Evolutionary conservation across 2,797 vertebrate genomes (phyloP).

Genomic region (Hyperoplus immaculatus): DNA sequence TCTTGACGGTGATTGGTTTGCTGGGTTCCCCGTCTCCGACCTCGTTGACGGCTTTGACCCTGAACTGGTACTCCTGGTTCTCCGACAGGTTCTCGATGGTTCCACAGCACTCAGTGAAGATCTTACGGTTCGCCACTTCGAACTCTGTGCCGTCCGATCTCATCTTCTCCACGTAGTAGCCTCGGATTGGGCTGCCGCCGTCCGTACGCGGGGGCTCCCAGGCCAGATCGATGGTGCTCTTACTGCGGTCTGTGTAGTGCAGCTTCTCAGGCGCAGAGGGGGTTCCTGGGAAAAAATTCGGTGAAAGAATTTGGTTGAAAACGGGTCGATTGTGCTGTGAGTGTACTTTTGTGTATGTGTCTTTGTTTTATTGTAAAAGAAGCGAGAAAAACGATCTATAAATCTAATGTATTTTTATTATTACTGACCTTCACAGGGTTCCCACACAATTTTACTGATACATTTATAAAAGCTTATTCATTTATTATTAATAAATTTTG

Average conservation of each 20-base stretch:
- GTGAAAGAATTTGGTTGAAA: not conserved
- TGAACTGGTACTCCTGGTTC: conserved; percentile 94
- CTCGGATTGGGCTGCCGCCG: conserved; percentile 92
- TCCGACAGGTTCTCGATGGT: conserved; percentile 93
- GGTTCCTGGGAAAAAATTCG: conserved; percentile 83
- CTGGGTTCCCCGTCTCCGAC: conserved; percentile 93
- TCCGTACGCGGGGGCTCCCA: conserved; percentile 94
- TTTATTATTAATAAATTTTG: no score
- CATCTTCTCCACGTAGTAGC: conserved; percentile 97
- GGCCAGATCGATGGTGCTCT: conserved; percentile 89
- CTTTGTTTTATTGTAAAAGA: no score
- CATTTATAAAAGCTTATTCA: not conserved
- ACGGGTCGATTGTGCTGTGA: no score
- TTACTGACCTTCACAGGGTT: not conserved
- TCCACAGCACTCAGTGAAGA: conserved; percentile 87
- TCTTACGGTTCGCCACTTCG: conserved; percentile 91
- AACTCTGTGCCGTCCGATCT: conserved; percentile 92
- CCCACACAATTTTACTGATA: not conserved
- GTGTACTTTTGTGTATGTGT: no score
- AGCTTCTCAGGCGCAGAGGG: conserved; percentile 95
- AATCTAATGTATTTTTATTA: no score
- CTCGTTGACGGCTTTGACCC: conserved; percentile 94
- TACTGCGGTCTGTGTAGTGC: conserved; percentile 92
- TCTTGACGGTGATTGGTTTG: conserved; percentile 88
- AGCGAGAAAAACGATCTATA: no score